Base-by-base conservation (phyloP, 2,797 vertebrate species). In the Premnoplex brunnescens region DNA sequence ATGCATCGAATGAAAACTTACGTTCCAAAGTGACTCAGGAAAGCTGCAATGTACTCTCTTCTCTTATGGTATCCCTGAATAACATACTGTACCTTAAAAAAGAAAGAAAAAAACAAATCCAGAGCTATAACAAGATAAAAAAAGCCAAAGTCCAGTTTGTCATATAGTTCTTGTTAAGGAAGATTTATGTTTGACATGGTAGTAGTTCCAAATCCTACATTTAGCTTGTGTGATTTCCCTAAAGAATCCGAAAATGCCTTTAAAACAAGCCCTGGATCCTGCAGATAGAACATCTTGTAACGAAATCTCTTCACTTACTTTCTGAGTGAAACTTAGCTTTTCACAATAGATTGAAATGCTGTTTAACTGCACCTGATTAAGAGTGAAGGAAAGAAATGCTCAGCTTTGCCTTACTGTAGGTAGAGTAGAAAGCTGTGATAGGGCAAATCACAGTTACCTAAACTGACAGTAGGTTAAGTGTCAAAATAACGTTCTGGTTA, bases 41-140 rank as follows among this genome's bases (percentile, higher is more conserved):
- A 99, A 86, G 99, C 99, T 55, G 99, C 99, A 10, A 99, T 99
- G 93, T 99, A 99, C 89, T 99, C 99, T 96, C 99, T 98, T 96
- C 99, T 99, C 96, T 99, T 99, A 98, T 99, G 99, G 95, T 99
- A 99, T 87, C 99, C 99, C 97, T 99, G 99, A 97, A 99, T 99
- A 89, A 99, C 98, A 94, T 99, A 99, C 86, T 99, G 99, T 93
- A 99, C 99, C 99, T 99, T 93, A 36, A 97, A 97, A 69, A 86
- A 94, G 84, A 85, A 74, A 74, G 17, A 46, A 62, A 64, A 4
- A 76, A 79, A 64, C 27, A 88, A 83, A 90, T 77, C 30, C 66
- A 96, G 72, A 93, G 46, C 24, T 93, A 76, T 46, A 88, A 94
- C 82, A 84, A 87, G 54, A 84, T 37, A 19, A 27, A 71, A 85